Evolutionary conservation across 2,888 invertebrate species (phyloP).

Genomic region (Parnassius apollo): DNA sequence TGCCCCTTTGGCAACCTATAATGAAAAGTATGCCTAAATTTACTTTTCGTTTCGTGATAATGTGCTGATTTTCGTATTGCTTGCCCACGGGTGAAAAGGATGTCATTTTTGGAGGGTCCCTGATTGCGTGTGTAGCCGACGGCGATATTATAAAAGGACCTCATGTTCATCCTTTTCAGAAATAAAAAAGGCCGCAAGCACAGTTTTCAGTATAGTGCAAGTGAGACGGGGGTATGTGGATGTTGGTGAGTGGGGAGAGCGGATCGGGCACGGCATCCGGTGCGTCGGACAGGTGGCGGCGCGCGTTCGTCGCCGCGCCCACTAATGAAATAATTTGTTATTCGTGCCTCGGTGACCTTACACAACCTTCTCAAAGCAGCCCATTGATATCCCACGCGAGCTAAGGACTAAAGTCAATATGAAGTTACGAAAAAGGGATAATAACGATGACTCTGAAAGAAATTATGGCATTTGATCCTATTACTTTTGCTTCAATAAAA

Average conservation of each 20-base stretch:
- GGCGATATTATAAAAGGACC: constrained; percentile 45
- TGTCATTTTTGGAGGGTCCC: constrained; percentile 51
- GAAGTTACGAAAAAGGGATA: neutral
- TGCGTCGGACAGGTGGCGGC: constrained; percentile 70
- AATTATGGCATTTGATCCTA: too few relatives aligned
- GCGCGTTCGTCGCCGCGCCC: constrained; percentile 56
- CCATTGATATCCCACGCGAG: constrained; percentile 41
- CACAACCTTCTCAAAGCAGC: constrained; percentile 60
- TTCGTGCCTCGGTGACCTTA: constrained; percentile 62
- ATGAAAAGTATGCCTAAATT: too few relatives aligned
- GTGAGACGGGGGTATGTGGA: constrained; percentile 14
- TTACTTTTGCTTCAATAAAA: too few relatives aligned
- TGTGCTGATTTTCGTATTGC: constrained; percentile 30
- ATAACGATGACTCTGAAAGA: neutral
- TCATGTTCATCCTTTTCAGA: constrained; percentile 34
- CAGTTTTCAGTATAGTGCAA: constrained; percentile 18
- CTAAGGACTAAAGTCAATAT: constrained; percentile 21
- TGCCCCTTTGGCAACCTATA: too few relatives aligned
- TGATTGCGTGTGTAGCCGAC: constrained; percentile 42
- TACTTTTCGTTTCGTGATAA: too few relatives aligned
- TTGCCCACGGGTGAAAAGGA: constrained; percentile 42
- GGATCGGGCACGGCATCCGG: constrained; percentile 65
- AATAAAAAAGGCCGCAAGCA: constrained; percentile 25
- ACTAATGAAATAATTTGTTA: constrained; percentile 74
- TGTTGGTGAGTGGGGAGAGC: constrained; percentile 35